Base-by-base conservation (phyloP, 2,113 vertebrate genomes). In the Hyperoodon ampullatus region DNA sequence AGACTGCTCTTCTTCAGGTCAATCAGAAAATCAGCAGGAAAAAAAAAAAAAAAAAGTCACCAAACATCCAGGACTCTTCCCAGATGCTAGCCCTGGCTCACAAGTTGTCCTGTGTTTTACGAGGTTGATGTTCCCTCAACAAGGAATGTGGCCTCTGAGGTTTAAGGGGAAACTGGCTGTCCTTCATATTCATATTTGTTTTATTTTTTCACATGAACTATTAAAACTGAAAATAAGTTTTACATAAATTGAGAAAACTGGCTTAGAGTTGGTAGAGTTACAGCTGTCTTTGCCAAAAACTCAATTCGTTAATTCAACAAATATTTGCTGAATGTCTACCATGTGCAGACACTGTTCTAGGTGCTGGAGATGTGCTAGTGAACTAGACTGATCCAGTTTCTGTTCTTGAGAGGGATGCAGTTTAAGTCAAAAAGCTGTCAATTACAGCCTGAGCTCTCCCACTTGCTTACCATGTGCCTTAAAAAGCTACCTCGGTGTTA, bases 221-320 rank as follows among this genome's bases (percentile, higher is more conserved):
- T 53, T 72, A 16, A 88, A 75, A 81, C 26, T 71, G 26, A 93
- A 95, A 81, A 70, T 90, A 75, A 33, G 18, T 81, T 65, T 88
- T 47, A 9, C 21, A 35, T 35, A 87, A 63, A 66, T 55, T 44
- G 50, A 55, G 23, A 50, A 77, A 81, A 66, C 18, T 55, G 85
- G 50, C 16, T 88, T 81, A 61, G 42, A 35, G 23, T n/a, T 75
- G 66, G 60, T n/a, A 71, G 33, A 63, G 24, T 81, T 35, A 42
- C 7, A 50, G 8, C 30, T 65, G 15, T 81, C 18, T 14, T 53
- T 42, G n/a, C 35, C 35, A n/a, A 77, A 77, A 72, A 14, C 35
- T 65, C 24, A 23, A 58, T 26, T 63, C 7, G 2, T 39, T 6
- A 30, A 85, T 13, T 72, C 33, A 33, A 1, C 30, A 19, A 44